Base-by-base conservation (phyloP, 2,888 invertebrate genomes). In the Buathra laborator region DNA sequence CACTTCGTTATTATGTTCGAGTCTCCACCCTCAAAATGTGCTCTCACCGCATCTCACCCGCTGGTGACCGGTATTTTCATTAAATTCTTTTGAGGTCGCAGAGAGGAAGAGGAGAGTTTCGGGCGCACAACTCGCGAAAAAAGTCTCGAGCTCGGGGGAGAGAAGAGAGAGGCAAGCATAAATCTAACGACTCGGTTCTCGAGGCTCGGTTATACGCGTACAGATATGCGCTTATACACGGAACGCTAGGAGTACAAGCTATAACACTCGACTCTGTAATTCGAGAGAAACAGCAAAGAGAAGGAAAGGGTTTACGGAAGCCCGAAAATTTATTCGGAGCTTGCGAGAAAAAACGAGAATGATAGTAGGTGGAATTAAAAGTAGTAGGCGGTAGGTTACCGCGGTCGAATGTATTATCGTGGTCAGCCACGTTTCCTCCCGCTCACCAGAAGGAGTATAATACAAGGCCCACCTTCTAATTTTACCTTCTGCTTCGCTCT, bases 11-110 rank as follows among this genome's bases (percentile, higher is more conserved):
- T 74, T 51, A 78, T 72, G 51, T 83, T 83, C 43, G 46, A 68
- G 59, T 43, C 48, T 74, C 53, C 67, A 66, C 19, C 29, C 72
- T 70, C 68, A 56, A 84, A 78, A 59, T 74, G 72, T 70, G 68
- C 19, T 43, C 62, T 37, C 46, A 68, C 72, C 56, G 10, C 56
- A 32, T 46, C 62, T 51, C 32, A 53, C 84, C 37, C 85, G 84
- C 77, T 84, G 83, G 85, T 89, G 88, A 79, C 86, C 87, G 91
- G 92, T 91, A 91, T 92, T 92, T 92, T 91, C 90, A 92, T 92
- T 92, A 91, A 91, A 92, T 92, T 92, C 91, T 90, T 91, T 89
- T 89, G 92, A 91, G 92, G 91, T 90, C 87, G 88, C 51, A 59
- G 75, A 43, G 37, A 14, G 64, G 37, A 6, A 66, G 16, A 29